phyloP scores from a whole-genome alignment of 2,888 invertebrate genomes.

The Ochropleura leucogaster region DNA sequence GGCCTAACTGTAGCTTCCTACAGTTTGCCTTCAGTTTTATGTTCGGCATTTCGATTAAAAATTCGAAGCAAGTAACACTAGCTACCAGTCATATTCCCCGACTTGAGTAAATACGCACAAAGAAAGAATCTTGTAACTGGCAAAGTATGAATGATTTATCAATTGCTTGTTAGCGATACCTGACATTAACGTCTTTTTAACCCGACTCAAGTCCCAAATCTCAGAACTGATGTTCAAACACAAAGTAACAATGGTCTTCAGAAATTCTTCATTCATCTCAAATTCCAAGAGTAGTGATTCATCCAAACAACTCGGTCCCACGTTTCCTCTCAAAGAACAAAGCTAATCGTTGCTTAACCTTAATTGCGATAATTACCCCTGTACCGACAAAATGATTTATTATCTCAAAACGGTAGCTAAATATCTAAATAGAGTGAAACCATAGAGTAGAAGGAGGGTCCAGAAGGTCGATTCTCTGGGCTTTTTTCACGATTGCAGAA shows the following conservation, averaged over 20 bases:
- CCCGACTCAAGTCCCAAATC: conserved; percentile 45
- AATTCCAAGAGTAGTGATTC: conserved; percentile 62
- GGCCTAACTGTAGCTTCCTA: neutral
- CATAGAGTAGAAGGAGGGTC: neutral
- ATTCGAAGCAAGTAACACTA: neutral
- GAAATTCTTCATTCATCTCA: conserved; percentile 52
- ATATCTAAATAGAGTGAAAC: conserved; percentile 66
- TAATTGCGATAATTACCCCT: conserved; percentile 87
- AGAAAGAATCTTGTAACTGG: conserved; percentile 33
- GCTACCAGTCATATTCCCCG: neutral
- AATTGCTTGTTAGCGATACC: conserved; percentile 62
- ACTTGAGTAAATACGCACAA: conserved; percentile 36
- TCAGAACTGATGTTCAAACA: conserved; percentile 52
- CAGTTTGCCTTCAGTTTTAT: neutral
- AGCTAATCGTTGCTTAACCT: conserved; percentile 87
- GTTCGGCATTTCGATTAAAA: neutral
- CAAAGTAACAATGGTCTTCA: conserved; percentile 57
- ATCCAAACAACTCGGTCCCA: conserved; percentile 72
- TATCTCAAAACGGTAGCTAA: conserved; percentile 74
- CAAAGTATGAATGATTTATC: conserved; percentile 53
- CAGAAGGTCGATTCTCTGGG: conserved; percentile 26
- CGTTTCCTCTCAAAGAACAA: conserved; percentile 83
- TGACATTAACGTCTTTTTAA: conserved; percentile 62
- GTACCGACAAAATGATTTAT: conserved; percentile 87
- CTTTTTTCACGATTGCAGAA: no score